Evolutionary conservation across 2,888 invertebrate genomes (phyloP).

Genomic region (Dusona sp.): DNA sequence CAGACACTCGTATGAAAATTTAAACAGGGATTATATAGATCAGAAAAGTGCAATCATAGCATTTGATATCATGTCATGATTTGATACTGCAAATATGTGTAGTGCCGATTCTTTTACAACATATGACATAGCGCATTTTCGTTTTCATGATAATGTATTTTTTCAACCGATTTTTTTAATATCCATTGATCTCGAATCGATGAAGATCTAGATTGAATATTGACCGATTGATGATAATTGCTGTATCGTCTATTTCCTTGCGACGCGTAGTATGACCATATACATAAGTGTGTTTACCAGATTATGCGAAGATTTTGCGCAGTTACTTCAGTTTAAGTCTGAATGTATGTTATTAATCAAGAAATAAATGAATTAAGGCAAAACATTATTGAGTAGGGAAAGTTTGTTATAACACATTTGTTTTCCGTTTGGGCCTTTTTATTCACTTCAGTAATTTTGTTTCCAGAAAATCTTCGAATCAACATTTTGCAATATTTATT

Average conservation of each 20-base stretch:
- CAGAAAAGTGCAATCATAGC: background rate
- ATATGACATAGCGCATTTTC: constrained; percentile 2
- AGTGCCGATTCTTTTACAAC: background rate
- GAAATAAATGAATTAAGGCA: background rate
- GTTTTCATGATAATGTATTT: constrained; percentile 1
- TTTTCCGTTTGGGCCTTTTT: background rate
- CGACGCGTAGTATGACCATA: background rate
- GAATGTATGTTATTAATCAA: background rate
- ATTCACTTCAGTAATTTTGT: background rate
- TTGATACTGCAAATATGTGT: background rate
- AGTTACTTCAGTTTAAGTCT: background rate
- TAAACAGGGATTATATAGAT: constrained; percentile 25
- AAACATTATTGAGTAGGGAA: background rate
- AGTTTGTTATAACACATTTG: background rate
- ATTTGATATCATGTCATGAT: constrained; percentile 15
- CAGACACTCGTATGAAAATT: background rate
- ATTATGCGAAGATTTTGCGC: constrained; percentile 15
- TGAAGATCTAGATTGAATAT: constrained; percentile 6
- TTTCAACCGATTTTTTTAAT: background rate
- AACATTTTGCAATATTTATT: background rate
- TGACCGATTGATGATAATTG: background rate
- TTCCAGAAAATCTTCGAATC: background rate
- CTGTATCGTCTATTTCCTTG: background rate
- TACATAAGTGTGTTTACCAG: constrained; percentile 5
- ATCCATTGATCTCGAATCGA: constrained; percentile 3